Evolutionary conservation across 2,113 vertebrate genomes (phyloP).

Genomic region (Cryptotis parvus): DNA sequence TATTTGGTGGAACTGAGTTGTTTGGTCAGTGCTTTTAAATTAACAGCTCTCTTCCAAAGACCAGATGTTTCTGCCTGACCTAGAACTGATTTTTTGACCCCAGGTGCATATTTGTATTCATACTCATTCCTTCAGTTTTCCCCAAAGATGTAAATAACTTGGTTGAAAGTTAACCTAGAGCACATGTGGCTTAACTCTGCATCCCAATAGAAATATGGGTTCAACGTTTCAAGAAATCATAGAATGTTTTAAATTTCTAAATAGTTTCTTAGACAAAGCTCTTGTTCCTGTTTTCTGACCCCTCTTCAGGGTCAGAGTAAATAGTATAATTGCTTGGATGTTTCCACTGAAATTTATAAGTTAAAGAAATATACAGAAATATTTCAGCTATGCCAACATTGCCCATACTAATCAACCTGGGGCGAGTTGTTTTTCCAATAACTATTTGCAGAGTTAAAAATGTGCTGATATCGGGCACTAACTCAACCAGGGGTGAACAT

Average conservation of each 20-base stretch:
- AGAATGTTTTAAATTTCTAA: constrained; percentile 68
- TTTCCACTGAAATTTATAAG: constrained; percentile 34
- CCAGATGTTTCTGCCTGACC: constrained; percentile 70
- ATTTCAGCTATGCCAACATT: constrained; percentile 46
- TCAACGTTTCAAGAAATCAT: constrained; percentile 26
- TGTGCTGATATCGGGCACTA: constrained; percentile 21
- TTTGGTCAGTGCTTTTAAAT: constrained; percentile 75
- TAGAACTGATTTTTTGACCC: constrained; percentile 48
- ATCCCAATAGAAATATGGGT: neutral
- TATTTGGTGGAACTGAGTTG: constrained; percentile 68
- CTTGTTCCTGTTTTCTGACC: neutral
- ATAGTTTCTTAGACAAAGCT: constrained; percentile 54
- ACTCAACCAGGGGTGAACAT: neutral
- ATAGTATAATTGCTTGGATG: constrained; percentile 40
- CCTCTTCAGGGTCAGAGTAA: neutral
- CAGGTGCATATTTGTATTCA: constrained; percentile 60
- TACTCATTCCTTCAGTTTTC: constrained; percentile 44
- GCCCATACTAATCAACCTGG: neutral
- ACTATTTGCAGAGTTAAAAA: constrained; percentile 67
- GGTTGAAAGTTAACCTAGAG: constrained; percentile 41
- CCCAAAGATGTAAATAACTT: constrained; percentile 60
- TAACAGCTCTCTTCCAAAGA: constrained; percentile 58
- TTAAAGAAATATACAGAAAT: constrained; percentile 15
- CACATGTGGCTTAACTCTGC: neutral
- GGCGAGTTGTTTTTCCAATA: constrained; percentile 25